These are phyloP conservation scores for Proisotoma minuta DNA, from an alignment of 2,888 invertebrate species.

Conservation along the genomic window DNA sequence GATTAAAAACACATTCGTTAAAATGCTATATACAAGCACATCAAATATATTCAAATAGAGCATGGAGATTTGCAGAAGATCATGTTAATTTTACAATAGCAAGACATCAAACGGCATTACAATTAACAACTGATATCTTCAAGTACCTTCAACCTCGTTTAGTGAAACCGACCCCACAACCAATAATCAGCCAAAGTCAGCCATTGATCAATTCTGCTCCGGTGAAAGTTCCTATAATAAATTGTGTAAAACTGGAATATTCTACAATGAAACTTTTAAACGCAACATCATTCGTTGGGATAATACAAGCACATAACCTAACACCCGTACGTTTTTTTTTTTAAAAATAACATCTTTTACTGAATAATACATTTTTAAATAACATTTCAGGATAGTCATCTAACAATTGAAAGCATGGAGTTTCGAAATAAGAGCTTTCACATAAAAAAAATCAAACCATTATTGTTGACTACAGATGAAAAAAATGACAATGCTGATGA, in stretches of 20 bases:
- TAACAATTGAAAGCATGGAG: conserved; percentile 14
- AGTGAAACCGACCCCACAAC: conserved; percentile 55
- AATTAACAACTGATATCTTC: conserved; percentile 29
- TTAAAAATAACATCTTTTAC: neutral
- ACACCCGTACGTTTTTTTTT: conserved; percentile 26
- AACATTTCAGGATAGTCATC: neutral
- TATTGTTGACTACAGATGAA: neutral
- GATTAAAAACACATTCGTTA: conserved; percentile 85
- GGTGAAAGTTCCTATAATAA: conserved; percentile 31
- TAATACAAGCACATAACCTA: conserved; percentile 39
- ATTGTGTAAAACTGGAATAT: conserved; percentile 36
- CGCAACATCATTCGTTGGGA: conserved; percentile 24
- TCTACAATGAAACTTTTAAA: conserved; percentile 36
- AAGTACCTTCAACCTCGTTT: conserved; percentile 58
- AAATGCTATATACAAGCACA: conserved; percentile 88
- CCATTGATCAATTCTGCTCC: too few relatives aligned
- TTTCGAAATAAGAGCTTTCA: neutral
- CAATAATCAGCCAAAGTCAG: conserved; percentile 30
- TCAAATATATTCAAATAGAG: conserved; percentile 68
- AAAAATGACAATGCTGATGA: neutral
- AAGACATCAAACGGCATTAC: conserved; percentile 67
- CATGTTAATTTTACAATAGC: conserved; percentile 94
- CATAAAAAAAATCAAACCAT: neutral
- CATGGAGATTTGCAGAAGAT: conserved; percentile 90
- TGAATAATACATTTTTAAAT: neutral